These are phyloP conservation scores for Graptemys geographica DNA, from an alignment of 2,797 vertebrate species.

Conservation along the genomic window DNA sequence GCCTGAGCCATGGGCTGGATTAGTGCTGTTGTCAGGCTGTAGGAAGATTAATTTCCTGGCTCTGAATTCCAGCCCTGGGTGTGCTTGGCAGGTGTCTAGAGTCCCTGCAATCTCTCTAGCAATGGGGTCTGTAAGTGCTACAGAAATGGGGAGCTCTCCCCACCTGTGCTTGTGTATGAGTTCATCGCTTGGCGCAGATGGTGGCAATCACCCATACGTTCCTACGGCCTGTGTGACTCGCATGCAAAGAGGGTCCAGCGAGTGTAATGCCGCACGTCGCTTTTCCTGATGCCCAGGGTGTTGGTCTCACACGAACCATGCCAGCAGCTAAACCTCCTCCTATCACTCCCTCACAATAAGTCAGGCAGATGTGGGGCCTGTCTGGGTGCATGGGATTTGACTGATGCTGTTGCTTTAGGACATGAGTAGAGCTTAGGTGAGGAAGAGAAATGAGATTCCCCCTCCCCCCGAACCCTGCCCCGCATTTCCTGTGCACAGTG, in stretches of 20 bases:
- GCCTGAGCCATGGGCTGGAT: neutral
- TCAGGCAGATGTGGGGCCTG: neutral
- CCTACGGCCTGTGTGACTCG: neutral
- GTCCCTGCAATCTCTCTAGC: neutral
- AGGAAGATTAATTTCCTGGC: neutral
- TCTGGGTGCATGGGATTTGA: neutral
- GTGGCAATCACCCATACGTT: neutral
- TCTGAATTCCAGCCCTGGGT: neutral
- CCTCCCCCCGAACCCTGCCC: too few species aligned
- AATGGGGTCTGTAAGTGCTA: neutral
- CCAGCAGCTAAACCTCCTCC: neutral
- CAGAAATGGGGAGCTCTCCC: neutral
- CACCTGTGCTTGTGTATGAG: too few species aligned
- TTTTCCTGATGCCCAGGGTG: neutral
- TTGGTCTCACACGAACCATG: neutral
- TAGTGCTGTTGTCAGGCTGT: neutral
- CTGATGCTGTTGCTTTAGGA: neutral
- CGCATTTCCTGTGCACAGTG: neutral
- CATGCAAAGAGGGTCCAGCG: accelerated
- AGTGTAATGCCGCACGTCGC: neutral
- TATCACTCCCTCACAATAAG: neutral
- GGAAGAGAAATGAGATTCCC: neutral
- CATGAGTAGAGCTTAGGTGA: neutral
- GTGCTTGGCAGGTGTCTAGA: neutral
- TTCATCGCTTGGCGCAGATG: neutral